Evolutionary conservation across 1,140 invertebrate species (phyloP).

Genomic region (Wasmannia auropunctata): DNA sequence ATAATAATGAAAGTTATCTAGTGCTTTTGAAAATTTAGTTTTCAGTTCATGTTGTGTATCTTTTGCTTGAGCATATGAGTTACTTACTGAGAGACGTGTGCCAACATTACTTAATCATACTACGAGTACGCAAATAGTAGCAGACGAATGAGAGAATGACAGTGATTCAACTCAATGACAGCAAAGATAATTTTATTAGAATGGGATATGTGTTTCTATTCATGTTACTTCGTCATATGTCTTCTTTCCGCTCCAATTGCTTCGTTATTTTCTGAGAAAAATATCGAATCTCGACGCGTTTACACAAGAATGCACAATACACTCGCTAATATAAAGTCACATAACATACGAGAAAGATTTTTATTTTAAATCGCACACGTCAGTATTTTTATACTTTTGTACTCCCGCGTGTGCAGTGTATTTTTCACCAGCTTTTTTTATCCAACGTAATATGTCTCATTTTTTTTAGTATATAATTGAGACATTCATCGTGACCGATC

Average conservation of each 20-base stretch:
- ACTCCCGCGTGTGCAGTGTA: neutral
- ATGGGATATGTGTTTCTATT: slow-evolving; percentile 14
- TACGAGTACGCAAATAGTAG: slow-evolving; percentile 27
- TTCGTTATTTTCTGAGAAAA: neutral
- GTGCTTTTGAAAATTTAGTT: neutral
- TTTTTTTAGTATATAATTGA: neutral
- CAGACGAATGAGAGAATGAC: slow-evolving; percentile 25
- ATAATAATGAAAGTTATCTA: neutral
- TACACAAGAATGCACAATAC: neutral
- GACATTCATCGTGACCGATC: neutral
- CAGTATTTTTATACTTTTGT: slow-evolving; percentile 3
- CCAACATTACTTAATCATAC: slow-evolving; percentile 36
- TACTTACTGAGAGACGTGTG: slow-evolving; percentile 8
- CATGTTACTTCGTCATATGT: neutral
- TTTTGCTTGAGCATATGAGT: slow-evolving; percentile 5
- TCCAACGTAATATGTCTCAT: neutral
- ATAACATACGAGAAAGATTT: neutral
- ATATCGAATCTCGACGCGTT: neutral
- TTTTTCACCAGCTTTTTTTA: neutral
- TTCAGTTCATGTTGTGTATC: neutral
- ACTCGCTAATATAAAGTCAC: neutral
- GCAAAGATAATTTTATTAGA: slow-evolving; percentile 29
- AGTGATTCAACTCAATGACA: slow-evolving; percentile 33
- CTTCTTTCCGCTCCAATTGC: slow-evolving; percentile 9
- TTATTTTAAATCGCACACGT: slow-evolving; percentile 14